Percentiles rank a stretch among this genome's conserved stretches.
Conservation (phyloP, 2,113 vertebrate species). For the Pterophyllum scalare region DNA sequence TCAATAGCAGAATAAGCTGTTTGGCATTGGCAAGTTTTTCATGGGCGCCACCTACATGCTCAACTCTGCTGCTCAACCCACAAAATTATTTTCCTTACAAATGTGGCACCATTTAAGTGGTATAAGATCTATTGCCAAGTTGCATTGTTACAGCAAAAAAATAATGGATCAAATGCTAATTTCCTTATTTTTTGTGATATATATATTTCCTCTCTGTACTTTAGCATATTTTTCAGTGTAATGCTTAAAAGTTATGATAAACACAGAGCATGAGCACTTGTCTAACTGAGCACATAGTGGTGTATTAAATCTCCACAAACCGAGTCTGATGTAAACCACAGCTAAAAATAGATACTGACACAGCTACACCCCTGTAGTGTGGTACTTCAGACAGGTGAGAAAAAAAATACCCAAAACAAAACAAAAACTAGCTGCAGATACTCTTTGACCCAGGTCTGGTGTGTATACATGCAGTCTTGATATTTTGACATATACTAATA, state of each 20-base stretch:
- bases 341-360: neutral
- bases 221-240: neutral
- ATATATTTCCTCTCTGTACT: neutral
- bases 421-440: slow-evolving; percentile 21
- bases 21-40: too few relatives aligned
- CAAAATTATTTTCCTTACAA: too few relatives aligned
- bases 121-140: too few relatives aligned
- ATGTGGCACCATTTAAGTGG: too few relatives aligned
- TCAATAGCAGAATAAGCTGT: too few relatives aligned
- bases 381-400: neutral
- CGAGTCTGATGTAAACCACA: neutral
- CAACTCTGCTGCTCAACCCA: too few relatives aligned
- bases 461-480: slow-evolving; percentile 86
- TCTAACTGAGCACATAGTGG: neutral
- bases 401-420: neutral
- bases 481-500: slow-evolving; percentile 88
- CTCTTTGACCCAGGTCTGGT: slow-evolving; percentile 66
- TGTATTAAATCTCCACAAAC: neutral
- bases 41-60: too few relatives aligned
- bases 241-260: neutral
- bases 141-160: too few relatives aligned
- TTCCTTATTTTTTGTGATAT: neutral
- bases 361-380: neutral
- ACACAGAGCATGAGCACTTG: neutral
- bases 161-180: too few relatives aligned